Evolutionary conservation across 2,888 invertebrate species (phyloP).

Genomic region (Sisyra nigra): DNA sequence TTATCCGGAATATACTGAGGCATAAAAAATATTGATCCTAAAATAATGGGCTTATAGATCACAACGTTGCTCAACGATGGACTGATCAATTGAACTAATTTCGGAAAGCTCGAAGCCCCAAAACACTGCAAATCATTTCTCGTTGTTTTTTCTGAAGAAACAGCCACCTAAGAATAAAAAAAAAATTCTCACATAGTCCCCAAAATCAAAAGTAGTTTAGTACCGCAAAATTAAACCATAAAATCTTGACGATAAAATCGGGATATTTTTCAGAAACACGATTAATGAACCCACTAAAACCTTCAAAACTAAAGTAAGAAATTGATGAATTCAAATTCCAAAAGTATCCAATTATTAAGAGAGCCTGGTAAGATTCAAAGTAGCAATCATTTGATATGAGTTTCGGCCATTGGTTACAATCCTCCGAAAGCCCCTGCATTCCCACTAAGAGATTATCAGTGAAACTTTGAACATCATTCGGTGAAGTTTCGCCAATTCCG

Average conservation of each 20-base stretch:
- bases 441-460: no score
- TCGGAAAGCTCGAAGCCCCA: background rate
- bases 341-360: background rate
- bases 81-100: no score
- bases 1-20: no score
- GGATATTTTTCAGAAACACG: background rate
- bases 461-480: no score
- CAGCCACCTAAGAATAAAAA: background rate
- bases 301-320: background rate
- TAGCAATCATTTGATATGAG: background rate
- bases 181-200: background rate
- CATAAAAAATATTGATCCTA: no score
- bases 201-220: background rate
- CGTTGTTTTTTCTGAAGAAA: background rate
- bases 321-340: background rate
- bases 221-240: constrained; percentile 6
- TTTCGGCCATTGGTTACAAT: no score
- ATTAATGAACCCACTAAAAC: background rate
- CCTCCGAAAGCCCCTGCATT: no score
- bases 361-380: background rate
- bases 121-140: background rate
- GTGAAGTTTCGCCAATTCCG: no score
- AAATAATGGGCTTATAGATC: background rate
- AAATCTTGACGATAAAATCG: background rate
- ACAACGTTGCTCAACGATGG: background rate